A percentile compares a stretch with the other conserved stretches of the same genome.
Evolutionary conservation across 2,797 vertebrate species (phyloP).

Genomic region (Melanotaenia boesemani): DNA sequence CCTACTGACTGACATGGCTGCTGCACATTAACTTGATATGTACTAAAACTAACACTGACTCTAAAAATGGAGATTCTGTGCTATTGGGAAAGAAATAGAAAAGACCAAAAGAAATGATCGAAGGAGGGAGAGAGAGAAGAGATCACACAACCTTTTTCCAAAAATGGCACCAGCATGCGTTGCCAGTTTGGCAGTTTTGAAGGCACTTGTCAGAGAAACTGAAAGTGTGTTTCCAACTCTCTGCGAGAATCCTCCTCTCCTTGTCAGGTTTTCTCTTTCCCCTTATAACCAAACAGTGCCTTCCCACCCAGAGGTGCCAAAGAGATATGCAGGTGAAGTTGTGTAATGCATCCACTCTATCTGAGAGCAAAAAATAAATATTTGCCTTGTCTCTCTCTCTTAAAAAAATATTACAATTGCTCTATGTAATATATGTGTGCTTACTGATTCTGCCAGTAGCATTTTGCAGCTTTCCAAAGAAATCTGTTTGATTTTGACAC

Average conservation of each 20-base stretch:
- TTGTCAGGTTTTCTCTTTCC: constrained; percentile 3
- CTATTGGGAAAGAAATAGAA: constrained; percentile 28
- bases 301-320: constrained; percentile 12
- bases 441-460: background rate
- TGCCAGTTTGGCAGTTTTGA: constrained; percentile 49
- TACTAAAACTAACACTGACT: constrained; percentile 11
- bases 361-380: background rate
- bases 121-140: constrained; percentile 31
- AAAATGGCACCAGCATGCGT: constrained; percentile 47
- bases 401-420: too few species aligned
- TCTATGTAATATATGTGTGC: background rate
- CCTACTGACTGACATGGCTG: constrained; percentile 14
- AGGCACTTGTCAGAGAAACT: constrained; percentile 52
- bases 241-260: constrained; percentile 30
- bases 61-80: constrained; percentile 26
- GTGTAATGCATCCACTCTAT: constrained; percentile 8
- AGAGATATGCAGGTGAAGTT: constrained; percentile 17
- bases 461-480: background rate
- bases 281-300: constrained; percentile 28
- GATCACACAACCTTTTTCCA: constrained; percentile 56
- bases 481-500: background rate
- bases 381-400: constrained; percentile 1
- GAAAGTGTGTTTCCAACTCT: constrained; percentile 45
- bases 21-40: constrained; percentile 13
- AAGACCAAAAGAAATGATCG: background rate